Evolutionary conservation across 2,113 vertebrate genomes (phyloP), one percentile per base, ranked within the genome.

Genomic region (Bubo blakistoni): DNA sequence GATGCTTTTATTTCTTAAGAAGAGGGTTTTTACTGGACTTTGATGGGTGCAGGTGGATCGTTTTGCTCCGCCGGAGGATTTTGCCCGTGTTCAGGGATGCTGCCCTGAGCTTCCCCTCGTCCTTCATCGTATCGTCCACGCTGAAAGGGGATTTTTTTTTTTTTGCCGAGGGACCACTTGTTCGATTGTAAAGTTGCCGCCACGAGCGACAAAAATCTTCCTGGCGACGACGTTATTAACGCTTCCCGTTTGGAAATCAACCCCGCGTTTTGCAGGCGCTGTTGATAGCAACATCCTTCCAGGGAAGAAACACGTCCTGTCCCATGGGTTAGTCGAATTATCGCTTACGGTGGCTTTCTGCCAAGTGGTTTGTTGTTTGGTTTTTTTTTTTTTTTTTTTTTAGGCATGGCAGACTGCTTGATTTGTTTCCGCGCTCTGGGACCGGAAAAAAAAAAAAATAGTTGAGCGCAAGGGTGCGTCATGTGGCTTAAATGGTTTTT

Each of bases 121-220:
- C 27, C 70, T 55, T 40, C 9, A 2, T 17, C 4, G 0, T 25
- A 22, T 16, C 10, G 0, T 18, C 34, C 25, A 1, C 6, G 2
- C 18, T 30, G 44, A 17, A 13, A 77, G 19, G 42, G 40, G 40
- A 42, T 20, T 22, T 13, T 15, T 15, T 42, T 38, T 26, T 38
- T 30, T 54, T 52, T 16, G 5, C 40, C 11, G 24, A 74, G 72
- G 15, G 42, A 13, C 25, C 6, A 2, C 24, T 29, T 40, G 40
- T 40, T 40, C 40, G 16, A 5, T 25, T 32, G 42, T 21, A 22
- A 34, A n/a, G 24, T 29, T n/a, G 49, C 36, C 18, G 3, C 17
- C 26, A 19, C 6, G 8, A 49, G 40, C 36, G n/a, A 5, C 16
- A 32, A 74, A 65, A 63, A 14, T 17, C 44, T 8, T 29, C 27